Evolutionary conservation across 2,113 vertebrate genomes (phyloP).

Genomic region (Lagenorhynchus albirostris): DNA sequence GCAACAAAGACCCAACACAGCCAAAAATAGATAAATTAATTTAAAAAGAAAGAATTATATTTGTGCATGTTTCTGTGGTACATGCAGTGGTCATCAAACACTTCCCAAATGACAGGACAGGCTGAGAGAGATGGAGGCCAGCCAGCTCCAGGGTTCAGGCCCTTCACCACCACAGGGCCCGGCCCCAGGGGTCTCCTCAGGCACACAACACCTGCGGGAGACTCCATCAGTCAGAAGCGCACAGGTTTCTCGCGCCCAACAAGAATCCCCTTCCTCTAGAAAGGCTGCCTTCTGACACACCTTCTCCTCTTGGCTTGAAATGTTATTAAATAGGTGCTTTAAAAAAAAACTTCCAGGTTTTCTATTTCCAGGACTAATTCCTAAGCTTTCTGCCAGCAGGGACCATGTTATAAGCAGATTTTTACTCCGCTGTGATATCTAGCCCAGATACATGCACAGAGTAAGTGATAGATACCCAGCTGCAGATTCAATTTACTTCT

Average conservation of each 20-base stretch:
- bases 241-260: neutral
- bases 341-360: neutral
- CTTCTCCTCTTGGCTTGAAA: neutral
- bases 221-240: neutral
- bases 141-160: fast-evolving
- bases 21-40: too few relatives aligned
- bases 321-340: neutral
- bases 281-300: neutral
- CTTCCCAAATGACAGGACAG: neutral
- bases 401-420: neutral
- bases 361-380: neutral
- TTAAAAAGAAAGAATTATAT: neutral
- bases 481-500: neutral
- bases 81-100: neutral
- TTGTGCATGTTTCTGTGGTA: neutral
- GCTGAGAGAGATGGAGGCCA: neutral
- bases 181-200: too few relatives aligned
- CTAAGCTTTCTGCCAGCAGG: neutral
- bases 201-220: neutral
- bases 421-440: neutral
- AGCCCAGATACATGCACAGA: neutral
- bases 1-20: too few relatives aligned
- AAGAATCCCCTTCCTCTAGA: neutral
- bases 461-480: fast-evolving
- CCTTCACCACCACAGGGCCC: fast-evolving